Base-by-base conservation (phyloP, 2,113 vertebrate genomes). In the Callionymus lyra region DNA sequence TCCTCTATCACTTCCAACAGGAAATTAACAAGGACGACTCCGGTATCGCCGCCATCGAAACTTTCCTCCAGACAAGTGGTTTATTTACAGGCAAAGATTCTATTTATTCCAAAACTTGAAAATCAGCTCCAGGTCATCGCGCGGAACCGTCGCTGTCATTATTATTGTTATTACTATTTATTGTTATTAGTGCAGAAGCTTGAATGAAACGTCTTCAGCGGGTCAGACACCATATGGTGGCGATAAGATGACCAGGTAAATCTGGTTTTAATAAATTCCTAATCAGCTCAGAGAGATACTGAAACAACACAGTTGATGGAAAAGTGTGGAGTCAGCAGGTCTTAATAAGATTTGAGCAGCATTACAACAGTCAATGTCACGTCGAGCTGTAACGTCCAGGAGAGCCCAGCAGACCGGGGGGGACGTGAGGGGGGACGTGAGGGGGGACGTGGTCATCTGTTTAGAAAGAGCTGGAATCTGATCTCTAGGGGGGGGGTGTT, bases 331-430 rank as follows among this genome's bases (percentile, higher is more conserved):
- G 84, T 87, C 86, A 88, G 86, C 85, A 79, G 86, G 81, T 81
- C 85, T 84, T 87, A 88, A 88, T 87, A 86, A 84, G 85, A 85
- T 86, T 84, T 80, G 85, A 85, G 80, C 82, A 75, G 84, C 79
- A 85, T 85, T 86, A 84, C 77, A 83, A 82, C 84, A 81, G 80
- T 84, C 84, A 86, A 83, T 84, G 84, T 85, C 84, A 85, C 68
- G 80, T 85, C 65, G 74, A 77, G 82, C 82, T 72, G 82, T 76
- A 81, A 83, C 75, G 70, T 63, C 47, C 40, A 71, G 53, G 64
- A 56, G 46, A 63, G 60, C 48, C 69, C 70, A 79, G 61, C 50
- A 65, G 63, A 68, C 80, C 75, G 82, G 82, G 63, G 65, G 53
- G 70, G 65, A 69, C 64, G 37, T 69, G 19, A 27, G 21, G 60